A percentile compares a stretch with the other conserved stretches of the same genome.
These are phyloP conservation scores for Hybos culiciformis DNA, from an alignment of 2,888 invertebrate species.

Conservation along the genomic window DNA sequence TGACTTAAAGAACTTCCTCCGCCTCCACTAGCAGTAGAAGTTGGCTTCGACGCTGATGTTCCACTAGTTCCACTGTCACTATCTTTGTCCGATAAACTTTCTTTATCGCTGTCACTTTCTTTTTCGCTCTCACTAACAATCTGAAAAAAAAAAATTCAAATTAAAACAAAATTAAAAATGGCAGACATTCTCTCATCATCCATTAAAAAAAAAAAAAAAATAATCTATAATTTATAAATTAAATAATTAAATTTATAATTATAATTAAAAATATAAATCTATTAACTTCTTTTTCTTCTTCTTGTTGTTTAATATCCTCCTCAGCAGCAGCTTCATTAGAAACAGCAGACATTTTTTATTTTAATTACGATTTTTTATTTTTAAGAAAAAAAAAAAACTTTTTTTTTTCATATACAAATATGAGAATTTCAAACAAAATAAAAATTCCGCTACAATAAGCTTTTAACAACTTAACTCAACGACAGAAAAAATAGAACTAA, in stretches of 20 bases:
- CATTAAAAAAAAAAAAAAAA: conserved; percentile 3
- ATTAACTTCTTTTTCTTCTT: too few relatives aligned
- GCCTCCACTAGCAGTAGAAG: conserved; percentile 28
- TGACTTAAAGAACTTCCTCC: conserved; percentile 37
- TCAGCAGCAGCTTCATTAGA: too few relatives aligned
- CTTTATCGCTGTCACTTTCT: conserved; percentile 54
- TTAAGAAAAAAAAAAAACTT: too few relatives aligned
- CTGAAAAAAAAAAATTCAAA: conserved; percentile 12
- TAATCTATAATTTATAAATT: conserved; percentile 7
- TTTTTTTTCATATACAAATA: too few relatives aligned
- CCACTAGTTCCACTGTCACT: conserved; percentile 47
- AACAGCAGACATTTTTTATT: too few relatives aligned
- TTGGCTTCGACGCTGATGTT: conserved; percentile 25
- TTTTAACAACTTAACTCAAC: too few relatives aligned
- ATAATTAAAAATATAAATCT: not conserved
- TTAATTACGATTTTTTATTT: too few relatives aligned
- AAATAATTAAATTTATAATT: not conserved
- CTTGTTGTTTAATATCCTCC: too few relatives aligned
- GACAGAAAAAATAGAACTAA: too few relatives aligned
- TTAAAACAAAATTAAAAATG: not conserved
- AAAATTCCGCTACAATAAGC: too few relatives aligned
- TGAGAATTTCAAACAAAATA: too few relatives aligned
- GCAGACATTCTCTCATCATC: not conserved
- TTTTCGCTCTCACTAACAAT: conserved; percentile 48
- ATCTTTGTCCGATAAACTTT: conserved; percentile 51